Percentiles rank a stretch among this genome's conserved stretches.
phyloP scores from a whole-genome alignment of 2,797 vertebrate species.

The Pipistrellus nathusii region DNA sequence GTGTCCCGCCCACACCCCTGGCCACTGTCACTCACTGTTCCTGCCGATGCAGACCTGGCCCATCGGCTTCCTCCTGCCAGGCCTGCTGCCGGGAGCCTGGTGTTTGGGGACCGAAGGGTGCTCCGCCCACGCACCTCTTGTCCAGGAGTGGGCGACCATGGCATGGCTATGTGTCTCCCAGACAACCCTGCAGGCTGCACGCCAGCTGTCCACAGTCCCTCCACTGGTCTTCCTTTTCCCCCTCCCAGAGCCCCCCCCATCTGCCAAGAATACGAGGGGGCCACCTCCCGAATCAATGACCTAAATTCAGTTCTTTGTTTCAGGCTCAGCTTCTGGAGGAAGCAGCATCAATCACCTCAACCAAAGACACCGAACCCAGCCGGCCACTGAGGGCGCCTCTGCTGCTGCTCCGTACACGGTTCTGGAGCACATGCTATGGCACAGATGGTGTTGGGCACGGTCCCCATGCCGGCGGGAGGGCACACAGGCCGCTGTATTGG shows the following conservation, averaged over 20 bases:
- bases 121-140: background rate
- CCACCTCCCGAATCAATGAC: background rate
- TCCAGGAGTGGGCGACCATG: accelerated
- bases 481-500: background rate
- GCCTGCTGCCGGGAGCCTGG: background rate
- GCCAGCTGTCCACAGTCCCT: background rate
- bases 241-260: too few species aligned
- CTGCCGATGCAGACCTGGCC: background rate
- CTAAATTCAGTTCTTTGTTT: background rate
- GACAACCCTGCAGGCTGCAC: background rate
- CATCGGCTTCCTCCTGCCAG: background rate
- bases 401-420: background rate
- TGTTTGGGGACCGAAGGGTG: too few species aligned
- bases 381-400: background rate
- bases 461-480: background rate
- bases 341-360: background rate
- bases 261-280: background rate
- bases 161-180: accelerated
- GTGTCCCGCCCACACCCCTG: too few species aligned
- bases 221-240: background rate
- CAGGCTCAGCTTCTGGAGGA: background rate
- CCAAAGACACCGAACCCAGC: background rate
- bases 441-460: background rate
- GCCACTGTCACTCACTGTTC: background rate
- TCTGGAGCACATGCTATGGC: background rate